Percentiles rank a stretch among this genome's conserved stretches.
Conservation (phyloP, 1,140 invertebrate genomes). For the Chrysopa pallens region DNA sequence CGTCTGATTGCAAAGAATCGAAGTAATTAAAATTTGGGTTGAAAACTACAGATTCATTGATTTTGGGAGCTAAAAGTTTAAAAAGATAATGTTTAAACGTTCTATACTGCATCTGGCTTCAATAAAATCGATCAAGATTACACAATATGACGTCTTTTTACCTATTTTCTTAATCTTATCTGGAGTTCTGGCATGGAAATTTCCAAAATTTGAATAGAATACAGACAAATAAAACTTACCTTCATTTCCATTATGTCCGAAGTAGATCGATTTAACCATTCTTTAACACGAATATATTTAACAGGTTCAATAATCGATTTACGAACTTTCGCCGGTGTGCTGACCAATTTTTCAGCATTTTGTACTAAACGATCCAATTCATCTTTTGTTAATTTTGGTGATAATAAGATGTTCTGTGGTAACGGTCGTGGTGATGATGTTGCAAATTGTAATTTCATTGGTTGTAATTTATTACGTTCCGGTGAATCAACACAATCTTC, state of each 20-base stretch:
- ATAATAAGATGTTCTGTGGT: conserved; percentile 15
- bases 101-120: too few relatives aligned
- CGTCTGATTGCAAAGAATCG: too few relatives aligned
- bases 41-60: too few relatives aligned
- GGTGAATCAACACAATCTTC: conserved; percentile 1
- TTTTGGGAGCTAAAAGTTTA: too few relatives aligned
- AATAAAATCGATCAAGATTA: too few relatives aligned
- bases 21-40: too few relatives aligned
- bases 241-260: conserved; percentile 19
- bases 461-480: neutral
- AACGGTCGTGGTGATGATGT: conserved; percentile 21
- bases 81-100: too few relatives aligned
- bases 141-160: too few relatives aligned
- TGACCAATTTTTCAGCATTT: conserved; percentile 51
- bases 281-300: conserved; percentile 33
- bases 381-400: conserved; percentile 23
- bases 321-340: conserved; percentile 26
- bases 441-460: conserved; percentile 9
- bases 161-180: too few relatives aligned
- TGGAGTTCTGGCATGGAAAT: too few relatives aligned
- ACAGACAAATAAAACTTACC: neutral
- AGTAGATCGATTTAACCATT: conserved; percentile 37
- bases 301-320: conserved; percentile 18
- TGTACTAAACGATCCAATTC: conserved; percentile 35
- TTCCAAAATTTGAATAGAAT: neutral